These are phyloP conservation scores for Palloptera scutellata DNA, from an alignment of 2,888 invertebrate species.

Conservation along the genomic window DNA sequence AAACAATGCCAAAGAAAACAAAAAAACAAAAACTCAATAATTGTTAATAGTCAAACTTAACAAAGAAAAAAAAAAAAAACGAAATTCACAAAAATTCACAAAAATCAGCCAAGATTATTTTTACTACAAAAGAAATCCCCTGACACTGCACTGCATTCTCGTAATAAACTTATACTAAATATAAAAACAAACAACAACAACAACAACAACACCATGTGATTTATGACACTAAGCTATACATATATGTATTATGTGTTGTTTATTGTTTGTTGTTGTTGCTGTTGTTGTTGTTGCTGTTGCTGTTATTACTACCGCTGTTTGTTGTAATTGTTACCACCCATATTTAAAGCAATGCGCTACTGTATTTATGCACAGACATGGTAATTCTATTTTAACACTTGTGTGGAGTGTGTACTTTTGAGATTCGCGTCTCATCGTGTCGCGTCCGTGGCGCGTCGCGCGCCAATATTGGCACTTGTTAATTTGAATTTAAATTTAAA, in stretches of 20 bases:
- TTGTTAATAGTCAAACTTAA: neutral
- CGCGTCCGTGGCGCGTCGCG: conserved; percentile 12
- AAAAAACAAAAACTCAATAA: neutral
- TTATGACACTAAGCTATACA: conserved; percentile 31
- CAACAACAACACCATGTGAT: conserved; percentile 30
- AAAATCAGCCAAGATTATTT: conserved; percentile 9
- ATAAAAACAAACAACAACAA: conserved; percentile 15
- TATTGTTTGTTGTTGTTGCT: neutral
- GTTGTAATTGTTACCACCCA: neutral
- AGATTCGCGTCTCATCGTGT: too few relatives aligned
- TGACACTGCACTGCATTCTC: conserved; percentile 22
- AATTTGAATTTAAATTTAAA: neutral
- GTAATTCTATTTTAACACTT: too few relatives aligned
- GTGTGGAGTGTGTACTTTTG: too few relatives aligned
- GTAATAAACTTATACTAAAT: conserved; percentile 8
- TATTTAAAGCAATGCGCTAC: neutral
- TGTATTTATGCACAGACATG: neutral
- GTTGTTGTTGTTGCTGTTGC: neutral
- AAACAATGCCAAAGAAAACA: neutral
- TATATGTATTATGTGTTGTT: conserved; percentile 6
- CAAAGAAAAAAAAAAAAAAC: conserved; percentile 11
- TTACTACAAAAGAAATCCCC: conserved; percentile 13
- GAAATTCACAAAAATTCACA: conserved; percentile 10
- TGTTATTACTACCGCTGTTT: neutral
- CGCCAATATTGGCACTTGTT: conserved; percentile 26